Percentiles rank a stretch among this genome's conserved stretches.
phyloP scores from a whole-genome alignment of 2,113 vertebrate genomes.

The Gavialis gangeticus region DNA sequence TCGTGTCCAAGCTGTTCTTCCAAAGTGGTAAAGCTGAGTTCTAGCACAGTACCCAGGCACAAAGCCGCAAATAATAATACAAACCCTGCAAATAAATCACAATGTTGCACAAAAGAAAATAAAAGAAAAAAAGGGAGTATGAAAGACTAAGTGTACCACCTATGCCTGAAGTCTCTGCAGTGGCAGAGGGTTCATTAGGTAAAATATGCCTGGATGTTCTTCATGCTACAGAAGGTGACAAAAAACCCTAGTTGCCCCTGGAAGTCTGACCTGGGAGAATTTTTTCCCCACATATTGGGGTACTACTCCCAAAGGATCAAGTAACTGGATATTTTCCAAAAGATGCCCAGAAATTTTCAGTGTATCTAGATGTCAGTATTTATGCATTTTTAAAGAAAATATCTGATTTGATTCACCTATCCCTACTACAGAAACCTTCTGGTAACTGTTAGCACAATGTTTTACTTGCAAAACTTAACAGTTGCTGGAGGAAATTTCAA shows the following conservation, averaged over 20 bases:
- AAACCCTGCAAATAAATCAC: too few species aligned
- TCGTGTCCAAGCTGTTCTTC: neutral
- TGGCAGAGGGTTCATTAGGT: too few species aligned
- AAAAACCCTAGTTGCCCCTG: too few species aligned
- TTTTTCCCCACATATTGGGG: neutral
- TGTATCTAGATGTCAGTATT: neutral
- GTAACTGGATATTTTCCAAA: neutral
- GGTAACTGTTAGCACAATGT: neutral
- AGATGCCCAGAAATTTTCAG: neutral
- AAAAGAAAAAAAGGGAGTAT: too few species aligned
- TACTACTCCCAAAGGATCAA: fast-evolving
- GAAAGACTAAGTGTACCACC: too few species aligned
- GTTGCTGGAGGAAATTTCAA: neutral
- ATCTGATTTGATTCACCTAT: neutral
- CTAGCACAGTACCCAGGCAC: too few species aligned
- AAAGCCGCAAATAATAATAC: too few species aligned
- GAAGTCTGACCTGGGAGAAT: too few species aligned
- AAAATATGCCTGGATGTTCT: too few species aligned
- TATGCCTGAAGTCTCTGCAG: too few species aligned
- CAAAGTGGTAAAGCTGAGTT: neutral
- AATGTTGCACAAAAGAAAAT: too few species aligned
- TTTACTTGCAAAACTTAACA: neutral
- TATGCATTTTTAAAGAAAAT: neutral
- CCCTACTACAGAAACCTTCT: neutral
- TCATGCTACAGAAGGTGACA: too few species aligned